These are phyloP conservation scores for Geotrupes spiniger DNA, from an alignment of 2,888 invertebrate genomes.

Conservation along the genomic window DNA sequence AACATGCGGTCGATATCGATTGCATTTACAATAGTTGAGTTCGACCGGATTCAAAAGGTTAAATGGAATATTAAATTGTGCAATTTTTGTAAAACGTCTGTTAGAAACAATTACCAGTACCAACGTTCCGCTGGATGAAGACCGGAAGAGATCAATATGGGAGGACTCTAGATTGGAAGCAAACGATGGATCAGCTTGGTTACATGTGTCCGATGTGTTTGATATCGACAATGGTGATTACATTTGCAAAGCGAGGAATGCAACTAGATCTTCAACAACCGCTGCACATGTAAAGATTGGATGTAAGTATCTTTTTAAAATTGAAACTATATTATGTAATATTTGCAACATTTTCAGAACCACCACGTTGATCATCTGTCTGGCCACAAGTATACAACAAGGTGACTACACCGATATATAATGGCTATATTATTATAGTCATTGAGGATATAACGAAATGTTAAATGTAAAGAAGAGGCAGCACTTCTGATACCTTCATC, in stretches of 20 bases:
- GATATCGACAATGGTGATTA: conserved; percentile 94
- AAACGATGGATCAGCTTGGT: conserved; percentile 74
- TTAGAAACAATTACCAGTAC: too few species aligned
- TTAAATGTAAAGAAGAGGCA: conserved; percentile 87
- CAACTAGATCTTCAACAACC: conserved; percentile 86
- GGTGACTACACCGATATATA: conserved; percentile 97
- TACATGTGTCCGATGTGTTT: conserved; percentile 84
- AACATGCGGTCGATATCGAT: too few species aligned
- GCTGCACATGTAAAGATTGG: conserved; percentile 88
- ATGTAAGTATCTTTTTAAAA: conserved; percentile 66
- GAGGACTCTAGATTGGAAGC: conserved; percentile 62
- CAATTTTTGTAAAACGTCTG: too few species aligned
- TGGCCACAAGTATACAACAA: conserved; percentile 86
- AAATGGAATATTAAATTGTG: too few species aligned
- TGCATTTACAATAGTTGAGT: too few species aligned
- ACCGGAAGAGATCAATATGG: conserved; percentile 83
- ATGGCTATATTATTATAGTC: conserved; percentile 94
- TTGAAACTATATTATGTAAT: too few species aligned
- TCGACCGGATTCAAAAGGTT: too few species aligned
- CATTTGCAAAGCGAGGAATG: conserved; percentile 93
- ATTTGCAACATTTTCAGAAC: conserved; percentile 56
- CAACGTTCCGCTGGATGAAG: conserved; percentile 85
- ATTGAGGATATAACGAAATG: conserved; percentile 87
- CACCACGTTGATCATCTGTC: conserved; percentile 91
- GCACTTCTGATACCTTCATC: conserved; percentile 77